Percentiles rank a stretch among this genome's conserved stretches.
phyloP scores from a whole-genome alignment of 1,140 invertebrate species.

The Philopotamus ludificatus region DNA sequence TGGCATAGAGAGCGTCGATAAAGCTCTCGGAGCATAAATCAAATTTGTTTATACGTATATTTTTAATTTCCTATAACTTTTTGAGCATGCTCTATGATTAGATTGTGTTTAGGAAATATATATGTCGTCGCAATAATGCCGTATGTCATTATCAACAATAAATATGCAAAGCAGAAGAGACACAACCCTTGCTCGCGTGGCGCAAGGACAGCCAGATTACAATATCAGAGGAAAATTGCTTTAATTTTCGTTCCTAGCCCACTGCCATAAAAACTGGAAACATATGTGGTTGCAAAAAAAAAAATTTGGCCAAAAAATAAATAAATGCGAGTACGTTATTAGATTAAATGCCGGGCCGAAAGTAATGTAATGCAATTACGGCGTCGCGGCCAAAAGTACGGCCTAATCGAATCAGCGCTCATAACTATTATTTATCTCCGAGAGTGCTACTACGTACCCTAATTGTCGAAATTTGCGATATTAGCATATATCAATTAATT shows the following conservation, averaged over 20 bases:
- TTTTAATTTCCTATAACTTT: no score
- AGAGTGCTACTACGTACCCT: no score
- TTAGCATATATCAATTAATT: no score
- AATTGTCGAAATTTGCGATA: no score
- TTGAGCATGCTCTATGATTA: no score
- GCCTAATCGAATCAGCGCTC: neutral
- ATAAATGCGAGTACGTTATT: slow-evolving; percentile 11
- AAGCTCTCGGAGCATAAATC: neutral
- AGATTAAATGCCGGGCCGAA: slow-evolving; percentile 12
- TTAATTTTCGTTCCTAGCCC: slow-evolving; percentile 20
- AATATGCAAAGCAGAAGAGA: slow-evolving; percentile 25
- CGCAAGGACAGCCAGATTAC: slow-evolving; percentile 8
- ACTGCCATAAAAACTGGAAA: slow-evolving; percentile 19
- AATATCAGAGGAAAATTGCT: slow-evolving; percentile 25
- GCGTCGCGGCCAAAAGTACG: neutral
- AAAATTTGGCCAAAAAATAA: neutral
- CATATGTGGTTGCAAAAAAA: slow-evolving; percentile 10
- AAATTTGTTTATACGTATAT: no score
- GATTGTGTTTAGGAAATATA: no score
- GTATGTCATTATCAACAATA: slow-evolving; percentile 22
- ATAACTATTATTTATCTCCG: neutral
- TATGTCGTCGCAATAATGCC: no score
- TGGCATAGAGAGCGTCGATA: neutral
- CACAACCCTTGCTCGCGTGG: slow-evolving; percentile 12
- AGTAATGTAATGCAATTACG: slow-evolving; percentile 19